Evolutionary conservation across 1,140 invertebrate genomes (phyloP), one percentile per base, ranked within the genome.

Genomic region (Heterodera carotae): DNA sequence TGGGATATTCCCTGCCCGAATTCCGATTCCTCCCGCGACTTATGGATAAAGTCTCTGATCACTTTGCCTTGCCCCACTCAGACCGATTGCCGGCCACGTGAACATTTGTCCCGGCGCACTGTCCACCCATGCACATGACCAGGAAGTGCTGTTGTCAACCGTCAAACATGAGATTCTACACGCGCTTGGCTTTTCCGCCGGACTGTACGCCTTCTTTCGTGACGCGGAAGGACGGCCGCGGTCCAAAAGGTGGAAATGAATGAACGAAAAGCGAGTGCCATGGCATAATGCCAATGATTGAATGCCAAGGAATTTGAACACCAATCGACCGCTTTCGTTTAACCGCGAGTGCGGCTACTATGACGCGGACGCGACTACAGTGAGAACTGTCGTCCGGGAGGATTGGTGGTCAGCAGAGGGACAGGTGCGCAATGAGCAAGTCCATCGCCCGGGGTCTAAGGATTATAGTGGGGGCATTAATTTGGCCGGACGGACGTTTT

Each of bases 101-200:
- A 99, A 98, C 90, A 91, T 99, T 70, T 99, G 97, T 86, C 96
- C 96, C 0, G 91, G 93, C n/a, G 94, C 94, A 83, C 93, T 99
- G 64, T 95, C 93, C 7, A 96, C 93, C 22, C 94, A 95, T 85
- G 91, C 92, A 39, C 93, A 97, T 84, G 95, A 99, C 85, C 89
- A 96, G 75, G 93, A 95, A 83, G 95, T 95, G 22, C 90, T 98
- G 2, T 89, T 98, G 78, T 96, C 95, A 31, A 98, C 96, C 0
- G 94, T 99, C 0, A 98, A 99, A 89, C 97, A 99, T 89, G 97
- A 99, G 89, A 98, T 99, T 86, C 90, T 98, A 0, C 97, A 99
- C 90, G 96, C 96, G 0, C 89, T 99, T 83, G 90, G 89, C 67
- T 90, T 90, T 79, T 89, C 90, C 29, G 89, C 89, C 25, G 84